These are phyloP conservation scores for Micropterix aruncella DNA, from an alignment of 2,888 invertebrate species.

Conservation along the genomic window DNA sequence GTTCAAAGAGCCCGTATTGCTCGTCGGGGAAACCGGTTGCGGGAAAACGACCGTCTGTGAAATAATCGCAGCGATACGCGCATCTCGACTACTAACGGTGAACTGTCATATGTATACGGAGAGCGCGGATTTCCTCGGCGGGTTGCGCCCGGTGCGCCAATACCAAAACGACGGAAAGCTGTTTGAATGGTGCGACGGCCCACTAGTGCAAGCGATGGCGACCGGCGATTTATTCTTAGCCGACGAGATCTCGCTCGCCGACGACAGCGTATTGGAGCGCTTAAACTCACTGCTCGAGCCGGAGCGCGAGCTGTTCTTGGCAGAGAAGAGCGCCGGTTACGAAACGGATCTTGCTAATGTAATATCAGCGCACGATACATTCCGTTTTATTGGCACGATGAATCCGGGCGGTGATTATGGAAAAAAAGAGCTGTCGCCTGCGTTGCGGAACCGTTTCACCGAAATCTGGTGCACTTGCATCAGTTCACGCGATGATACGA, in stretches of 20 bases:
- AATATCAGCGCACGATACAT: conserved; percentile 56
- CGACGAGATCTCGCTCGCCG: conserved; percentile 98
- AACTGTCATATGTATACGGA: conserved; percentile 99
- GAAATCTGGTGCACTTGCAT: conserved; percentile 95
- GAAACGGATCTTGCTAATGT: conserved; percentile 41
- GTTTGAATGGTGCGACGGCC: conserved; percentile 98
- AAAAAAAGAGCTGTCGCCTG: conserved; percentile 97
- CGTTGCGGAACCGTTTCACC: conserved; percentile 91
- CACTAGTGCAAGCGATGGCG: conserved; percentile 82
- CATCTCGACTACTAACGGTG: conserved; percentile 58
- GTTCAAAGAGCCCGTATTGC: conserved; percentile 85
- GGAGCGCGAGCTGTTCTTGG: conserved; percentile 76
- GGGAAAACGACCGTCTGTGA: conserved; percentile 96
- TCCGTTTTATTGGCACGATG: conserved; percentile 95
- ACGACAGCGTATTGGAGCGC: conserved; percentile 94
- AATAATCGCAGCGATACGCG: conserved; percentile 57
- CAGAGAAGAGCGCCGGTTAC: conserved; percentile 71
- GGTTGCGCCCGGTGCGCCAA: conserved; percentile 75
- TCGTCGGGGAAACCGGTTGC: conserved; percentile 96
- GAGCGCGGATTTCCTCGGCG: conserved; percentile 94
- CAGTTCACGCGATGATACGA: conserved; percentile 56
- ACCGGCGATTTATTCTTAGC: conserved; percentile 81
- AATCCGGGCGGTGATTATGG: conserved; percentile 99
- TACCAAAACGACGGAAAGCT: conserved; percentile 47
- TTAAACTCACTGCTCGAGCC: conserved; percentile 92